These are phyloP conservation scores for Phenacoccus solenopsis DNA, from an alignment of 1,140 invertebrate genomes.

Conservation along the genomic window DNA sequence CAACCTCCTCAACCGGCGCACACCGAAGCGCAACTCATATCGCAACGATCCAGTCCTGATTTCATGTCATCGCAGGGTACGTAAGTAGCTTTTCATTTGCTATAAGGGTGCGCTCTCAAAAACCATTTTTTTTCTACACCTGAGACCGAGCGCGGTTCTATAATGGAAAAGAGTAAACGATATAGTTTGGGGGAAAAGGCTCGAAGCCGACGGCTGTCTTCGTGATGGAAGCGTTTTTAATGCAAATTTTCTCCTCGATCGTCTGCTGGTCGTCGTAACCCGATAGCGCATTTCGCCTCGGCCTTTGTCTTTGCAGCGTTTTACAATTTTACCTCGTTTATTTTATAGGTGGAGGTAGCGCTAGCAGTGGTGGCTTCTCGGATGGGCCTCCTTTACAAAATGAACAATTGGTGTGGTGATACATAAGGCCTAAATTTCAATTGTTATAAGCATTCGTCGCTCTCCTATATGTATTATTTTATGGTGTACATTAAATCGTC, in stretches of 20 bases:
- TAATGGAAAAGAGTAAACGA: not conserved
- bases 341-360: constrained; percentile 36
- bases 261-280: not conserved
- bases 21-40: constrained; percentile 28
- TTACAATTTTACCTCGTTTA: not conserved
- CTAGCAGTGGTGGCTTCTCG: constrained; percentile 46
- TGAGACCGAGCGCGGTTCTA: constrained; percentile 24
- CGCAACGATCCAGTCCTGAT: constrained; percentile 25
- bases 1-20: constrained; percentile 39
- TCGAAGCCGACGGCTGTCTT: not conserved
- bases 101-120: constrained; percentile 18
- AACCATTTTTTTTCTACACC: constrained; percentile 30
- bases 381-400: constrained; percentile 57
- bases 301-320: not conserved
- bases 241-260: not conserved
- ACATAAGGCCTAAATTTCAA: not conserved
- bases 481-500: too few species aligned
- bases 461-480: not conserved
- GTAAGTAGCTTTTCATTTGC: constrained; percentile 12
- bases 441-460: not conserved
- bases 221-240: not conserved
- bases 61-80: constrained; percentile 22
- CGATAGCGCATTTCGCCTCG: not conserved
- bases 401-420: constrained; percentile 55
- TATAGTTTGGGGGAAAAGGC: not conserved